These are phyloP conservation scores for Catocala sponsa DNA, from an alignment of 2,888 invertebrate species.

Conservation along the genomic window DNA sequence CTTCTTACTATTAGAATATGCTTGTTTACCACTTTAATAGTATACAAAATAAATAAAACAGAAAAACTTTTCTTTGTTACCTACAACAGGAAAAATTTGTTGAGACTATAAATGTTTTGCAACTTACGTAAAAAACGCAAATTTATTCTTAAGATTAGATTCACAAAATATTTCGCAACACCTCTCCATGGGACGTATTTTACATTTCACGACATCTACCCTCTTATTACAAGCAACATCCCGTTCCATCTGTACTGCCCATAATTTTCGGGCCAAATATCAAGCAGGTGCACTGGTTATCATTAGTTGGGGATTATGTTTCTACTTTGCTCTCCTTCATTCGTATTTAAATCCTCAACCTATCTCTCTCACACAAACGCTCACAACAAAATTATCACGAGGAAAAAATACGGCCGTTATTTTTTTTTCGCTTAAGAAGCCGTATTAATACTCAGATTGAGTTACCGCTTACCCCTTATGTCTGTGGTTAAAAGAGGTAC, in stretches of 20 bases:
- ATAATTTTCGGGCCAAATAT: conserved; percentile 71
- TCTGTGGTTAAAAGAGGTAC: conserved; percentile 49
- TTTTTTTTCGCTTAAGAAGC: conserved; percentile 58
- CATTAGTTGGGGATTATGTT: conserved; percentile 78
- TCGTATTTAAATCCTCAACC: conserved; percentile 31
- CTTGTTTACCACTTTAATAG: no score
- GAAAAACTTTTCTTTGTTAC: no score
- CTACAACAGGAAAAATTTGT: no score
- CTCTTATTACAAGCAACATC: conserved; percentile 56
- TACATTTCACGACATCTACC: conserved; percentile 43
- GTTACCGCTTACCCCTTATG: conserved; percentile 57
- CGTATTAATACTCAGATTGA: conserved; percentile 57
- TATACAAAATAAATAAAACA: no score
- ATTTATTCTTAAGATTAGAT: conserved; percentile 11
- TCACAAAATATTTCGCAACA: conserved; percentile 25
- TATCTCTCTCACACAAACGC: conserved; percentile 49
- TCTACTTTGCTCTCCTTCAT: conserved; percentile 57
- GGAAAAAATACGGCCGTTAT: conserved; percentile 46
- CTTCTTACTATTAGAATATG: no score
- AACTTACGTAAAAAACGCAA: neutral
- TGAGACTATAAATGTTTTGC: neutral
- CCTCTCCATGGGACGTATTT: conserved; percentile 37
- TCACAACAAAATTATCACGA: conserved; percentile 50
- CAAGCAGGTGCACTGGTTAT: conserved; percentile 79
- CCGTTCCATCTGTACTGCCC: conserved; percentile 62